These are phyloP conservation scores for Blastobasis lacticolella DNA, from an alignment of 2,888 invertebrate genomes.

Conservation along the genomic window DNA sequence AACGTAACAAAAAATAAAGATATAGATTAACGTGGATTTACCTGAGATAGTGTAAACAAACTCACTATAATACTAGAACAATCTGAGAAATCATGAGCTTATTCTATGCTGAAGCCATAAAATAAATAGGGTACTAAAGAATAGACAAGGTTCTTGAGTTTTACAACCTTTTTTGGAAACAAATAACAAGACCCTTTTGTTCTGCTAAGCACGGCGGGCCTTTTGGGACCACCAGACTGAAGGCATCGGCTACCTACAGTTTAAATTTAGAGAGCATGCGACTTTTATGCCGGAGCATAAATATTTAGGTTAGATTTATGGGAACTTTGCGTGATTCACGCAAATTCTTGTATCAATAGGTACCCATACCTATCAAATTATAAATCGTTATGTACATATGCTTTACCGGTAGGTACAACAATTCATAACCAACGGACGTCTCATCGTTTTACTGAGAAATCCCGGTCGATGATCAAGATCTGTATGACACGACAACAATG, in stretches of 20 bases:
- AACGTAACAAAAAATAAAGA: too few relatives aligned
- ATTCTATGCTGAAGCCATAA: neutral
- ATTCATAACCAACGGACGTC: constrained; percentile 2
- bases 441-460: constrained; percentile 54
- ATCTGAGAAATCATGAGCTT: neutral
- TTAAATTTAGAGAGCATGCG: neutral
- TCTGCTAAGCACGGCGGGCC: constrained; percentile 16
- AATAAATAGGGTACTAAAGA: neutral
- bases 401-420: too few relatives aligned
- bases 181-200: constrained; percentile 29
- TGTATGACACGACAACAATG: constrained; percentile 41
- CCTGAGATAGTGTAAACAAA: too few relatives aligned
- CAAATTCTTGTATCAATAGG: constrained; percentile 1
- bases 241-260: constrained; percentile 1
- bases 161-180: constrained; percentile 23
- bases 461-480: constrained; percentile 44
- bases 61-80: neutral
- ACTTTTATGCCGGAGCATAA: neutral
- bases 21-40: too few relatives aligned
- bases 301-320: neutral
- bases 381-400: too few relatives aligned
- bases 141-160: constrained; percentile 3
- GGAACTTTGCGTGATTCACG: constrained; percentile 6
- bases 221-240: neutral
- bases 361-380: too few relatives aligned